Evolutionary conservation across 2,797 vertebrate genomes (phyloP), one percentile per base, ranked within the genome.

Genomic region (Psittacula echo): DNA sequence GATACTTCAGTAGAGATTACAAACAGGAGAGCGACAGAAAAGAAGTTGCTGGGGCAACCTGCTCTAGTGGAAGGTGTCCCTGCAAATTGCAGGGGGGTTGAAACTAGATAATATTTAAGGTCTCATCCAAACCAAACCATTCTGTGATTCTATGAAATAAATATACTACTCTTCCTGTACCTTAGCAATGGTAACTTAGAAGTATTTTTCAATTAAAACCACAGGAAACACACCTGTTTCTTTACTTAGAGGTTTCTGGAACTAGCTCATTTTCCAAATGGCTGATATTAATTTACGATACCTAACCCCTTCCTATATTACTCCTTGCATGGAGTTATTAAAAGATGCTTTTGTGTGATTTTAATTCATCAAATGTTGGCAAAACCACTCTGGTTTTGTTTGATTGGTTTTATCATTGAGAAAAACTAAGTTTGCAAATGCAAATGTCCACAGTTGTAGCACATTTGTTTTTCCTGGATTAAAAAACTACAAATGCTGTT

Each of bases 351-450:
- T 66, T 62, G 27, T 48, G 27, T 44, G 23, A 67, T 50, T 6
- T 13, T 89, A 12, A 85, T 95, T 94, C 80, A 93, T 41, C 30
- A 73, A n/a, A 64, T 24, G 27, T 37, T 73, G 53, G 32, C 41
- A 72, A 90, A 94, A 32, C 5, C 8, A 71, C 44, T 42, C 61
- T 70, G 61, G 10, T 72, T 85, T 82, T 72, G 15, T 93, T 68
- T 42, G 61, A 44, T 5, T 44, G 9, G 29, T 71, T 95, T 92
- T 79, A 82, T 83, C 92, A 80, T 1, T 86, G 39, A 72, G 48
- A 20, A 81, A 79, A 91, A 82, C 23, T 3, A 90, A 54, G 30
- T 60, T 94, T 91, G 89, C 58, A 94, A 92, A 90, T 78, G 50
- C 29, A 75, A 89, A 77, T 8, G 1, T 37, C 48, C 67, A 77